A percentile compares a stretch with the other conserved stretches of the same genome.
These are phyloP conservation scores for Bradynema listronoti DNA, from an alignment of 1,140 invertebrate species.

Conservation along the genomic window DNA sequence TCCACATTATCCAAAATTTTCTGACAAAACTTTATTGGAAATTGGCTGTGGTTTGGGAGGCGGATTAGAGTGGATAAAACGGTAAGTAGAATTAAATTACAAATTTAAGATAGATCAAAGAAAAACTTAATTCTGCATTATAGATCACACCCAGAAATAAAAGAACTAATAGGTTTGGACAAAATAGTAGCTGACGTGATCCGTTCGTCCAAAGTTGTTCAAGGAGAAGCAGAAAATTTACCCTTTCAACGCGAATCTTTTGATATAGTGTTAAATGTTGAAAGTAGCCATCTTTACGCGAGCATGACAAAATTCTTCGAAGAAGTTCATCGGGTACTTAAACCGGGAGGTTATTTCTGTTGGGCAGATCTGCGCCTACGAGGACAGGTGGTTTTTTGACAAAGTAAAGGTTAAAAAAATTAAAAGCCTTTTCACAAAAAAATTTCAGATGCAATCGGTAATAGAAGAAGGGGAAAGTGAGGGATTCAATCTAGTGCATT, in stretches of 20 bases:
- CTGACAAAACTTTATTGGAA: slow-evolving; percentile 17
- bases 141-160: slow-evolving; percentile 30
- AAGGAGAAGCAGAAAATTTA: slow-evolving; percentile 27
- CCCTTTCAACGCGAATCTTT: slow-evolving; percentile 21
- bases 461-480: slow-evolving; percentile 11
- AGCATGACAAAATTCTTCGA: slow-evolving; percentile 20
- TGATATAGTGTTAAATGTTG: slow-evolving; percentile 32
- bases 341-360: slow-evolving; percentile 27
- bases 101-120: not conserved
- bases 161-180: slow-evolving; percentile 18
- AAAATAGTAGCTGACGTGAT: not conserved
- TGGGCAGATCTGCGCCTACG: slow-evolving; percentile 31
- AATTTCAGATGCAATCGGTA: not conserved
- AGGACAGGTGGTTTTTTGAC: slow-evolving; percentile 19
- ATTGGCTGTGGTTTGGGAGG: slow-evolving; percentile 37
- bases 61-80: slow-evolving; percentile 30
- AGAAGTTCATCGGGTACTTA: slow-evolving; percentile 28
- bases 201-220: not conserved
- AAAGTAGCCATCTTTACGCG: slow-evolving; percentile 35
- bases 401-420: slow-evolving; percentile 1
- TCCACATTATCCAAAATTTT: slow-evolving; percentile 25
- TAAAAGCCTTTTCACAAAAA: slow-evolving; percentile 6
- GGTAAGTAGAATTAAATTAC: slow-evolving; percentile 8
- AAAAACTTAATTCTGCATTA: slow-evolving; percentile 1
- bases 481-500: slow-evolving; percentile 15